phyloP scores from a whole-genome alignment of 1,140 invertebrate species.

The Agrilus planipennis region DNA sequence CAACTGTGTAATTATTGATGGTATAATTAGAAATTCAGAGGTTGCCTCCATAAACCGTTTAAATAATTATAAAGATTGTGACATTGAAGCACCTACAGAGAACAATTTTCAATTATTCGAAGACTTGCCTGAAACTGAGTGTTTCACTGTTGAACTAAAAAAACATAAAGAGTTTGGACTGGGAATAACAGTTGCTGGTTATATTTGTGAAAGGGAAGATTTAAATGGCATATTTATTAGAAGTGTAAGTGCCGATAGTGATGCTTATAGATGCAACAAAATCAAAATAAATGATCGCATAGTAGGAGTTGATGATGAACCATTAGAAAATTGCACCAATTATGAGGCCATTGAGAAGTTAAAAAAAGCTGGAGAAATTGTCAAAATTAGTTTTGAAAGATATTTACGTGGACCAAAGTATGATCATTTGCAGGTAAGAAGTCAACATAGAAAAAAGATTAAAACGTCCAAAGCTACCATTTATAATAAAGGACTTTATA shows the following conservation, averaged over 20 bases:
- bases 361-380: slow-evolving; percentile 69
- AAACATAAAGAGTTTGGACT: slow-evolving; percentile 57
- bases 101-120: too few relatives aligned
- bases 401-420: slow-evolving; percentile 80
- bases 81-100: slow-evolving; percentile 28
- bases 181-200: slow-evolving; percentile 54
- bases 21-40: slow-evolving; percentile 11
- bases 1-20: slow-evolving; percentile 8
- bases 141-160: slow-evolving; percentile 45
- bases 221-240: slow-evolving; percentile 93
- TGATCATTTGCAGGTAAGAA: slow-evolving; percentile 83
- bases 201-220: slow-evolving; percentile 69
- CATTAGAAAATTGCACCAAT: slow-evolving; percentile 73
- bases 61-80: slow-evolving; percentile 30
- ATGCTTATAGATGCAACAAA: slow-evolving; percentile 74
- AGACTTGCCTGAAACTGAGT: slow-evolving; percentile 36
- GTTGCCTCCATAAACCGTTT: slow-evolving; percentile 15
- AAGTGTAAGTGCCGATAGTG: slow-evolving; percentile 83
- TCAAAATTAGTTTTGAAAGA: slow-evolving; percentile 68
- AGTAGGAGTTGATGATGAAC: slow-evolving; percentile 70
- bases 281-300: slow-evolving; percentile 90
- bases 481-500: too few relatives aligned
- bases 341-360: slow-evolving; percentile 80
- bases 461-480: too few relatives aligned
- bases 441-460: too few relatives aligned